Evolutionary conservation across 2,888 invertebrate species (phyloP), one percentile per base, ranked within the genome.

Genomic region (Caenorhabditis sp.): DNA sequence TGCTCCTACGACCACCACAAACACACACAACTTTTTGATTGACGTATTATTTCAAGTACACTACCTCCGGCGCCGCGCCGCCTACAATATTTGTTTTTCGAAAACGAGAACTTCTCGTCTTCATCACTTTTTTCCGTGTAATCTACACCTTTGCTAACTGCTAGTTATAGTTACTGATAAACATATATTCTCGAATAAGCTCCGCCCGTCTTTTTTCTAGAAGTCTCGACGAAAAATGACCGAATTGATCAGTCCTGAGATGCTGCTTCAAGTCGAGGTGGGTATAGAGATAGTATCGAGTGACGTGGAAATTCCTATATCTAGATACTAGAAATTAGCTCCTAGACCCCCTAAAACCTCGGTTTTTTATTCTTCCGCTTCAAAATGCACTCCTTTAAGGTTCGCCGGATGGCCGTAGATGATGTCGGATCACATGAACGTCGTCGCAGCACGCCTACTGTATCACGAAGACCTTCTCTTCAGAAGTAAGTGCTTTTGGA

Each of bases 361-460:
- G n/a, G n/a, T n/a, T n/a, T n/a, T n/a, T n/a, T n/a, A n/a, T n/a
- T n/a, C n/a, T n/a, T n/a, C n/a, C n/a, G 32, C 32, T 32, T 13
- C 37, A 41, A 41, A 7, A 15, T 41, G 41, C 5, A 9, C 20
- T 39, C n/a, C 17, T 48, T 68, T n/a, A 37, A 82, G 82, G 78
- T 86, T 11, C 79, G 81, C 4, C 71, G 85, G 26, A 80, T 77
- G 72, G 84, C 84, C 11, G 35, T 81, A 13, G 86, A 85, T 55
- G 83, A 87, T 46, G 79, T 77, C 13, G 75, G 68, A 30, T 63
- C 65, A 20, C 77, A 80, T n/a, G 87, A 88, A 50, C 62, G 88
- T 7, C 79, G 88, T 27, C 79, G 85, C 8, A 83, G 83, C 43
- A 88, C 88, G 24, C 88, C 88, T 1, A 88, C 87, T 8, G 84